These are phyloP conservation scores for Frankliniella intonsa DNA, from an alignment of 2,888 invertebrate species.

Conservation along the genomic window DNA sequence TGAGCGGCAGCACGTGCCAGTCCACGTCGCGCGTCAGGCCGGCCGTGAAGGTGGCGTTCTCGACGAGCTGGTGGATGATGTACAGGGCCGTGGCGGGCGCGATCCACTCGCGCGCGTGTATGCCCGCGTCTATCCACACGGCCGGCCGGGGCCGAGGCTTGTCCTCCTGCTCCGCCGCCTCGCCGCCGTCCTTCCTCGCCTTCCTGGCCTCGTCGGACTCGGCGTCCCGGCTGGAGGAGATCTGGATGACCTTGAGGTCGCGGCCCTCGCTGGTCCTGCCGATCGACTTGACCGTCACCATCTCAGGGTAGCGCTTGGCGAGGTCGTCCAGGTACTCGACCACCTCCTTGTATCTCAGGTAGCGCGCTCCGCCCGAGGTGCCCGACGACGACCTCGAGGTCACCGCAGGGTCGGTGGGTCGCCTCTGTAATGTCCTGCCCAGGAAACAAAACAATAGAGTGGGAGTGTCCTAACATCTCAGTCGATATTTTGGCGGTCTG, in stretches of 20 bases:
- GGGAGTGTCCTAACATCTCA: no score
- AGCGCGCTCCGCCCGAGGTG: not conserved
- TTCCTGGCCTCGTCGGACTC: not conserved
- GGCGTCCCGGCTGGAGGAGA: constrained; percentile 33
- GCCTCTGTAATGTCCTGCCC: no score
- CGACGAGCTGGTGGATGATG: constrained; percentile 64
- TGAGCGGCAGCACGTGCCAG: constrained; percentile 67
- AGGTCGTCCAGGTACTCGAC: constrained; percentile 67
- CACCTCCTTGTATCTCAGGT: constrained; percentile 42
- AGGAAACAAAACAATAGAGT: no score
- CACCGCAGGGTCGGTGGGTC: not conserved
- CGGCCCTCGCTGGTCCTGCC: constrained; percentile 70
- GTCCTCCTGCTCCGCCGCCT: not conserved
- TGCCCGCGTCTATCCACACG: constrained; percentile 58
- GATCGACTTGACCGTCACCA: constrained; percentile 66
- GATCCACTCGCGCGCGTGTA: constrained; percentile 89
- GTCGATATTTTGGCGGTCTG: no score
- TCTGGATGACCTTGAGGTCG: constrained; percentile 59
- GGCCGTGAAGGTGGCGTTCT: constrained; percentile 61
- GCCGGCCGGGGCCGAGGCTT: constrained; percentile 37
- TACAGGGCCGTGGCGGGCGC: constrained; percentile 73
- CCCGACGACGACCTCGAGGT: not conserved
- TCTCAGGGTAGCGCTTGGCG: constrained; percentile 64
- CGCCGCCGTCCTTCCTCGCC: not conserved
- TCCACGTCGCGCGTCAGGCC: constrained; percentile 52